These are phyloP conservation scores for Polydesmus complanatus DNA, from an alignment of 2,888 invertebrate species.

Conservation along the genomic window DNA sequence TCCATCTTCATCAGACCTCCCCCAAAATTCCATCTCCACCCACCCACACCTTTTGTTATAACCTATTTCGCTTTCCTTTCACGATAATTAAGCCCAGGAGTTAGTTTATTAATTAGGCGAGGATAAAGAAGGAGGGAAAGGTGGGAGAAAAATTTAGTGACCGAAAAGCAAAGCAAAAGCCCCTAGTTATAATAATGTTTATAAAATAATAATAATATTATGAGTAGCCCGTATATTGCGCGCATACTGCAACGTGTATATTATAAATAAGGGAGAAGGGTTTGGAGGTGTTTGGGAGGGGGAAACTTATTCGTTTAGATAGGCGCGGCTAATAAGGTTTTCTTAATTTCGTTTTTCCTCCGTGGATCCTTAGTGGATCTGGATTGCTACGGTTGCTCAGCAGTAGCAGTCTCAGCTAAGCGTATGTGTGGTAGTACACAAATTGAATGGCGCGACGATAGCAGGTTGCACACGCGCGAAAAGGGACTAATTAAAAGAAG, in stretches of 20 bases:
- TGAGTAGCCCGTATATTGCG: background rate
- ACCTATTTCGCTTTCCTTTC: background rate
- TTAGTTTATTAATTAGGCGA: background rate
- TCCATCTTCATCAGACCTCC: background rate
- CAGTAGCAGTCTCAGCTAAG: too few species aligned
- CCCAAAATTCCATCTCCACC: background rate
- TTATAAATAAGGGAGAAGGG: background rate
- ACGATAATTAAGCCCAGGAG: background rate
- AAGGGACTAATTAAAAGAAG: background rate
- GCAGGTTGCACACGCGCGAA: background rate
- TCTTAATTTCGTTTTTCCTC: background rate
- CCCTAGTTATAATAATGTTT: too few species aligned
- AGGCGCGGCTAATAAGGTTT: background rate
- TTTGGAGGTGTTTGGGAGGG: background rate
- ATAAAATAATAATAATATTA: too few species aligned
- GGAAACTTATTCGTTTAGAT: too few species aligned
- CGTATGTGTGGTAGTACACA: too few species aligned
- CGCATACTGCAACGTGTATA: background rate
- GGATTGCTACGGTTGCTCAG: too few species aligned
- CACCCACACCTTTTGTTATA: too few species aligned
- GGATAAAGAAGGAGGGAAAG: too few species aligned
- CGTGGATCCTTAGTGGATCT: too few species aligned
- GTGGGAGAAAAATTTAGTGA: too few species aligned
- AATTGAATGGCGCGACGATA: background rate
- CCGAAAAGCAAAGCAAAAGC: too few species aligned